These are phyloP conservation scores for Xiphorhynchus erythropygius DNA, from an alignment of 2,797 vertebrate species.

Conservation along the genomic window DNA sequence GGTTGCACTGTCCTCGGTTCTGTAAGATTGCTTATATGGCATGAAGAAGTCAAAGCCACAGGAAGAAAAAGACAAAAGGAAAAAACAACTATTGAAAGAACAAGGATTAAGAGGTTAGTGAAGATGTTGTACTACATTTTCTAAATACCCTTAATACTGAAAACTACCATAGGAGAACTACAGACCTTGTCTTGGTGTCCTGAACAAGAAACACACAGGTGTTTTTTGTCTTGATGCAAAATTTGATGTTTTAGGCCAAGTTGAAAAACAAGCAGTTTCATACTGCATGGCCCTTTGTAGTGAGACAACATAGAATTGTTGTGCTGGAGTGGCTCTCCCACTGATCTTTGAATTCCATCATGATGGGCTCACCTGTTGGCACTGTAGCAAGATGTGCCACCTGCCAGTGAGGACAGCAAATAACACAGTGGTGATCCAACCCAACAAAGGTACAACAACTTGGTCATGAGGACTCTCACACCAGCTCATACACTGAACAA, in stretches of 20 bases:
- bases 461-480: neutral
- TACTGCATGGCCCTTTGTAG: neutral
- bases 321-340: neutral
- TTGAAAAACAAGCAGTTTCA: neutral
- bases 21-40: neutral
- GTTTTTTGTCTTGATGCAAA: neutral
- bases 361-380: neutral
- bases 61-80: neutral
- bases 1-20: neutral
- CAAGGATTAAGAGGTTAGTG: neutral
- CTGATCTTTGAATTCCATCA: neutral
- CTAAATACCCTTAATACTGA: neutral
- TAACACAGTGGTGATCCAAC: neutral
- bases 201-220: neutral
- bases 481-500: neutral
- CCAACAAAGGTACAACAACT: neutral
- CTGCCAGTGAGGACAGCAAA: neutral
- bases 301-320: neutral
- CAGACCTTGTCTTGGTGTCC: neutral
- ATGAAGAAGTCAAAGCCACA: neutral
- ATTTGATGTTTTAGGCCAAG: fast-evolving
- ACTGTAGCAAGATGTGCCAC: neutral
- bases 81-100: neutral
- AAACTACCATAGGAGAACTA: neutral
- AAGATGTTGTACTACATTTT: neutral